Conservation (phyloP, 2,888 invertebrate species). For the Sceliomorpha sp. region DNA sequence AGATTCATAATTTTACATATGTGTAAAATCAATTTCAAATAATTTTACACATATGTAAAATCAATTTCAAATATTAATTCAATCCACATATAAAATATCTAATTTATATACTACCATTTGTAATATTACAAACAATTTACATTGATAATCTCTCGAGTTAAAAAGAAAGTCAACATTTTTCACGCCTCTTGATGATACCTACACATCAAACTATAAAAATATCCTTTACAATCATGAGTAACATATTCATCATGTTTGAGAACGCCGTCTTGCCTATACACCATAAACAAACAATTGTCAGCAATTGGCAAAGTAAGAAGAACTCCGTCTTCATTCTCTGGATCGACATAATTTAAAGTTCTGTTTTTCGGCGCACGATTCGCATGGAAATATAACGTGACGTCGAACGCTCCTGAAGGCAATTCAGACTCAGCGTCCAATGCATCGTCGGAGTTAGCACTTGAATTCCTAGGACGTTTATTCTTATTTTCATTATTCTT, state of each 20-base stretch:
- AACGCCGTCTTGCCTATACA: slow-evolving; percentile 83
- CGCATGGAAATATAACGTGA: slow-evolving; percentile 75
- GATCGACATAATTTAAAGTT: slow-evolving; percentile 73
- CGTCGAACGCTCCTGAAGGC: slow-evolving; percentile 64
- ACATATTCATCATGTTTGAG: slow-evolving; percentile 73
- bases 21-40: too few species aligned
- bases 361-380: slow-evolving; percentile 57
- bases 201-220: slow-evolving; percentile 75
- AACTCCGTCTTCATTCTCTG: slow-evolving; percentile 76
- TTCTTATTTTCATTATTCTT: slow-evolving; percentile 30
- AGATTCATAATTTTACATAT: too few species aligned
- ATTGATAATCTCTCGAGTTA: too few species aligned
- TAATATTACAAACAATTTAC: too few species aligned
- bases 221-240: slow-evolving; percentile 72
- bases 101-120: too few species aligned
- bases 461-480: slow-evolving; percentile 39
- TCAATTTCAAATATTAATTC: too few species aligned
- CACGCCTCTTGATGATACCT: slow-evolving; percentile 75
- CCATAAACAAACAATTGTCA: slow-evolving; percentile 86
- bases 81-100: too few species aligned
- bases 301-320: slow-evolving; percentile 84
- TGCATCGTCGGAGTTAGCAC: neutral
- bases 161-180: too few species aligned
- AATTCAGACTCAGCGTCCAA: slow-evolving; percentile 11
- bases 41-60: too few species aligned